Conservation (phyloP, 64 coral and sea anemone genomes). For the Pocillopora damicornis region DNA sequence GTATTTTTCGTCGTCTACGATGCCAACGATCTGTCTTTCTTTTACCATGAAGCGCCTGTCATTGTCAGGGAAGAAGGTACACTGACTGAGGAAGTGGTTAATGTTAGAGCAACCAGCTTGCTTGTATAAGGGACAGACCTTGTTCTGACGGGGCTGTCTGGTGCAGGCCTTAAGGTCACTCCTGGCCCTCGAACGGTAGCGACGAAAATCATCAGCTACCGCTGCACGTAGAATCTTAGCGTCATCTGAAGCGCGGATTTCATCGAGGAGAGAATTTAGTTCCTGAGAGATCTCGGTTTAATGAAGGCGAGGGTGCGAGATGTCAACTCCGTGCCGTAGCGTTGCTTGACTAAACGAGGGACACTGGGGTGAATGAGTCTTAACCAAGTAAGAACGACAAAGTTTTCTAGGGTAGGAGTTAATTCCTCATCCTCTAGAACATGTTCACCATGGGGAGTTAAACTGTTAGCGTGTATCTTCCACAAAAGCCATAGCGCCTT, state of each 20-base stretch:
- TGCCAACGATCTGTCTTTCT: slow-evolving; percentile 39
- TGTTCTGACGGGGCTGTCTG: slow-evolving; percentile 6
- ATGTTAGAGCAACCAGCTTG: slow-evolving; percentile 33
- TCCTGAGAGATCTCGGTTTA: slow-evolving; percentile 18
- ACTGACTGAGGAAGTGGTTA: slow-evolving; percentile 46
- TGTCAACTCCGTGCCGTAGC: slow-evolving; percentile 24
- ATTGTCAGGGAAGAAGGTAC: slow-evolving; percentile 36
- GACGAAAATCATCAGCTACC: too few relatives aligned
- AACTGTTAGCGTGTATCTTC: slow-evolving; percentile 26
- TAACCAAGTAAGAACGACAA: neutral
- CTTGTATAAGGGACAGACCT: slow-evolving; percentile 37
- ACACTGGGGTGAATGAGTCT: neutral
- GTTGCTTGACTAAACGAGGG: slow-evolving; percentile 5
- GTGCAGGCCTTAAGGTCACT: neutral
- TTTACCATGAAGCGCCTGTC: slow-evolving; percentile 45
- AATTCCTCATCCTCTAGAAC: slow-evolving; percentile 16
- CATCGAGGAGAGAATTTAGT: neutral
- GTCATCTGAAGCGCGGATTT: neutral
- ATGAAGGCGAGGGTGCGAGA: neutral
- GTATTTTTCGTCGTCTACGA: slow-evolving; percentile 61
- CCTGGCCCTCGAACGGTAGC: too few relatives aligned
- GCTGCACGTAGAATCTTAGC: neutral
- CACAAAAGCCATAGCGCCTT: slow-evolving; percentile 45
- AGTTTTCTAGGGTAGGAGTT: neutral
- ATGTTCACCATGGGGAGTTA: slow-evolving; percentile 22